Conservation (phyloP, 2,113 vertebrate genomes). For the Apteryx owenii region DNA sequence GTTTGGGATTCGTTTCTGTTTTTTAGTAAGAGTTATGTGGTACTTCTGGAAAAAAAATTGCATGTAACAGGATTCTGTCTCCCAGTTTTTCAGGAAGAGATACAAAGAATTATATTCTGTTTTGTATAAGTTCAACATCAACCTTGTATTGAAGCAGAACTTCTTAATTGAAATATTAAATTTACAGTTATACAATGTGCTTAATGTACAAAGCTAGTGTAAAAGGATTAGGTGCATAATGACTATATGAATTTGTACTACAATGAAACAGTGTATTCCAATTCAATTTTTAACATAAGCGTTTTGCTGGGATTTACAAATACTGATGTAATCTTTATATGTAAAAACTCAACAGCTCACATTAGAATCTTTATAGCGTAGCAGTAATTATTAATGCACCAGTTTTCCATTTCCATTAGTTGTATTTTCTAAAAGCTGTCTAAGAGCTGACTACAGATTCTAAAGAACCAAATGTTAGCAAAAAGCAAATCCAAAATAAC, state of each 20-base stretch:
- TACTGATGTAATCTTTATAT: conserved; percentile 24
- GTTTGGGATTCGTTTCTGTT: not conserved
- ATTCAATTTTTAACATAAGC: conserved; percentile 45
- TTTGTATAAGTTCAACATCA: conserved; percentile 12
- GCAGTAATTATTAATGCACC: conserved; percentile 23
- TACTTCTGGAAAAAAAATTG: not conserved
- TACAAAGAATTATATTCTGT: not conserved
- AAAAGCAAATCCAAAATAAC: conserved; percentile 52
- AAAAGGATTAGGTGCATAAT: conserved; percentile 42
- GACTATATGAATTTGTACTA: conserved; percentile 46
- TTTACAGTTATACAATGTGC: conserved; percentile 30
- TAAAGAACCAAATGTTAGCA: conserved; percentile 57
- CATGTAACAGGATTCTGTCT: not conserved
- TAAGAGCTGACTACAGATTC: conserved; percentile 44
- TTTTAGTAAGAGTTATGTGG: not conserved
- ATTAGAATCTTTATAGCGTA: conserved; percentile 1
- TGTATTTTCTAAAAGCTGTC: not conserved
- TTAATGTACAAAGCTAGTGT: conserved; percentile 52
- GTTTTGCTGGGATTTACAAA: conserved; percentile 45
- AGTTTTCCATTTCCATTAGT: conserved; percentile 31
- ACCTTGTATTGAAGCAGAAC: conserved; percentile 21
- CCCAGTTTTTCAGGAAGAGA: not conserved
- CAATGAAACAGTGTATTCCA: conserved; percentile 37
- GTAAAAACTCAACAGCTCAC: conserved; percentile 27
- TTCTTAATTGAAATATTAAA: conserved; percentile 13